These are phyloP conservation scores for Abscondita cerata DNA, from an alignment of 2,888 invertebrate species.

Conservation along the genomic window DNA sequence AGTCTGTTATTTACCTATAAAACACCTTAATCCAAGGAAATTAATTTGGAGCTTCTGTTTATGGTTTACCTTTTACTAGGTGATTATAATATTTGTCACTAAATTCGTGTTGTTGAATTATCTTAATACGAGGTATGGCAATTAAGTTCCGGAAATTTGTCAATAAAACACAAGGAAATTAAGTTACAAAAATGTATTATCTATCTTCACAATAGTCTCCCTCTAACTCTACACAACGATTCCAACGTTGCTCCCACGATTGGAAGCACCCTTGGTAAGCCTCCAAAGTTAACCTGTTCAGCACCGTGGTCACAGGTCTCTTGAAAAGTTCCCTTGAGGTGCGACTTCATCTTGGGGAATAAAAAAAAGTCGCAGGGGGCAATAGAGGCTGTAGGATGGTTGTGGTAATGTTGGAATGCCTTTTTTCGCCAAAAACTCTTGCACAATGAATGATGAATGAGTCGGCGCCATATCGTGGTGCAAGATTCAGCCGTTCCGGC, in stretches of 20 bases:
- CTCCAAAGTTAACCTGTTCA: conserved; percentile 30
- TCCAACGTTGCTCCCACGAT: conserved; percentile 25
- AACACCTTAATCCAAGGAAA: no score
- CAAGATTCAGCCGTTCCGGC: background rate
- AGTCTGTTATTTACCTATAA: no score
- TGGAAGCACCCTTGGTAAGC: conserved; percentile 29
- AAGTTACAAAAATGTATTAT: conserved; percentile 9
- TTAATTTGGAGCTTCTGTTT: no score
- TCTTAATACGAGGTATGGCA: conserved; percentile 16
- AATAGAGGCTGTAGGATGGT: background rate
- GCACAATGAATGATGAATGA: background rate
- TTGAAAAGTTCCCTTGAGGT: conserved; percentile 40
- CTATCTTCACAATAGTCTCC: conserved; percentile 8
- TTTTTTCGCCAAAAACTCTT: background rate
- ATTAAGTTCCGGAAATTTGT: conserved; percentile 9
- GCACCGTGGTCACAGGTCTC: conserved; percentile 28
- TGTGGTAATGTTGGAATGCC: background rate
- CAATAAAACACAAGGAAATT: conserved; percentile 6
- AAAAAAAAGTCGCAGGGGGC: conserved; percentile 2
- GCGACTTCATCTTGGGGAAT: conserved; percentile 5
- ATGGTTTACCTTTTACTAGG: no score
- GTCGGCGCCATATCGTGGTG: background rate
- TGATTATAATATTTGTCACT: no score
- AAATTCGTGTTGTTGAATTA: no score
- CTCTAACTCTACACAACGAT: conserved; percentile 14